A percentile compares a stretch with the other conserved stretches of the same genome.
Conservation (phyloP, 2,888 invertebrate species). For the Eupeodes luniger region DNA sequence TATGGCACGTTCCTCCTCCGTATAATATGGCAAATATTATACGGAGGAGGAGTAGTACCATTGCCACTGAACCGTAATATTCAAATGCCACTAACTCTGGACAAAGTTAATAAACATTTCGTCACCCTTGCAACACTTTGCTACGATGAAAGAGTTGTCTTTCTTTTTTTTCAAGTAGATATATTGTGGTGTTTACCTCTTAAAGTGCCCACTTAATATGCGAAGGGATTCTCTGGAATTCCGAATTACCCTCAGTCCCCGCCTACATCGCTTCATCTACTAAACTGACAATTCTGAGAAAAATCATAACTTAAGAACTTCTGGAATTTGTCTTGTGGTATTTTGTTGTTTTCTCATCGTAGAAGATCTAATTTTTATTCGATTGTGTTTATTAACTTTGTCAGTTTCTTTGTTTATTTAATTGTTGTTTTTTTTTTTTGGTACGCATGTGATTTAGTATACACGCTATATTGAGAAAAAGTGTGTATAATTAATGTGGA, state of each 20-base stretch:
- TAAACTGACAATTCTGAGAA: conserved; percentile 52
- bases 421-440: background rate
- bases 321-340: conserved; percentile 1
- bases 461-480: conserved; percentile 13
- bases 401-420: conserved; percentile 56
- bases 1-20: conserved; percentile 46
- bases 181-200: conserved; percentile 3
- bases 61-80: conserved; percentile 24
- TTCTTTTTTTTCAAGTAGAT: conserved; percentile 31
- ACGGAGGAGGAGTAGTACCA: conserved; percentile 30
- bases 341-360: conserved; percentile 6
- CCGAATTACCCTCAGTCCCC: background rate
- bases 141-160: conserved; percentile 6
- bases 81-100: background rate
- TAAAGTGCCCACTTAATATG: conserved; percentile 51
- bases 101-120: conserved; percentile 65
- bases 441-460: conserved; percentile 37
- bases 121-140: conserved; percentile 11
- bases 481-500: background rate
- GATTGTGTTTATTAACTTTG: conserved; percentile 20
- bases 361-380: conserved; percentile 10
- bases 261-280: no score
- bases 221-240: conserved; percentile 58
- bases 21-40: conserved; percentile 27
- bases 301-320: conserved; percentile 34